Percentiles rank a stretch among this genome's conserved stretches.
These are phyloP conservation scores for Melangyna quadrimaculata DNA, from an alignment of 2,888 invertebrate genomes.

Conservation along the genomic window DNA sequence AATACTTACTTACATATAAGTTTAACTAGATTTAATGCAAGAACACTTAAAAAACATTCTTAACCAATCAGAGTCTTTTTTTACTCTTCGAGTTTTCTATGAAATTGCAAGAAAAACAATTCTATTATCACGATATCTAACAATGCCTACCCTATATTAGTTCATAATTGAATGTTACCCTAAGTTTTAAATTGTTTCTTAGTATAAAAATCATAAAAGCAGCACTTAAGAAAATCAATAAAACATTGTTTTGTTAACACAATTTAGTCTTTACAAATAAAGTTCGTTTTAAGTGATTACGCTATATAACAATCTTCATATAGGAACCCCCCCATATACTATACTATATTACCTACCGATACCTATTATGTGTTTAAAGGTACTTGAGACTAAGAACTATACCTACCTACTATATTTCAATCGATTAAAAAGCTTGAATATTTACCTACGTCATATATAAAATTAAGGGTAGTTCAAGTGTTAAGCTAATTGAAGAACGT, in stretches of 20 bases:
- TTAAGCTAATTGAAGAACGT: not conserved
- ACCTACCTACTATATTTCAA: not conserved
- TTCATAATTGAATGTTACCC: too few species aligned
- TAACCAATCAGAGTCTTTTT: too few species aligned
- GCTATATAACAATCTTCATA: not conserved
- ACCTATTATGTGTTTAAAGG: too few species aligned
- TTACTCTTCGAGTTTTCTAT: too few species aligned
- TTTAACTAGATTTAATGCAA: too few species aligned
- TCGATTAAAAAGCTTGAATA: not conserved
- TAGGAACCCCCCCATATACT: not conserved
- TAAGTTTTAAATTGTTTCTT: too few species aligned
- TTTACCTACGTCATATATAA: not conserved
- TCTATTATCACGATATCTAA: too few species aligned
- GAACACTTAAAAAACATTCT: too few species aligned
- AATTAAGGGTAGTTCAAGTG: not conserved
- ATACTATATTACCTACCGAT: too few species aligned
- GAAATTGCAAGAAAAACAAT: too few species aligned
- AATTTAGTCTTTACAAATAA: not conserved
- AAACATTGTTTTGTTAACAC: not conserved
- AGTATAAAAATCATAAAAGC: not conserved
- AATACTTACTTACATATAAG: too few species aligned
- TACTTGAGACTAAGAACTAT: not conserved
- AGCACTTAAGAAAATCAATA: not conserved
- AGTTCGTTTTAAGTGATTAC: not conserved
- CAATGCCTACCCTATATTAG: too few species aligned